Evolutionary conservation across 2,797 vertebrate genomes (phyloP).

Genomic region (Enteromius anoplus): DNA sequence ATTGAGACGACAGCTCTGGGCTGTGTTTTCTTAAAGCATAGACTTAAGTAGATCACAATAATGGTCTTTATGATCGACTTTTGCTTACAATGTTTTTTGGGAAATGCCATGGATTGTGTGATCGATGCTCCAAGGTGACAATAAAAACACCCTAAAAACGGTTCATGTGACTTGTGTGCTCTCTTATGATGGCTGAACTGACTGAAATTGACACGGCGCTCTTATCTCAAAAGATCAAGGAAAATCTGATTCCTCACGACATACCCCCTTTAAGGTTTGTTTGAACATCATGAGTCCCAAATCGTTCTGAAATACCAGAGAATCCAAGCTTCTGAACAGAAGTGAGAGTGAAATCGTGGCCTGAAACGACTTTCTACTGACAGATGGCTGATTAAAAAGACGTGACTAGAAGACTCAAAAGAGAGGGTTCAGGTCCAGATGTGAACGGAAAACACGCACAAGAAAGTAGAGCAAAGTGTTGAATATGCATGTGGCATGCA

Average conservation of each 20-base stretch:
- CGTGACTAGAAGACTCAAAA: slow-evolving; percentile 56
- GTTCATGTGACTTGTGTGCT: neutral
- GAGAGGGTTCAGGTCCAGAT: slow-evolving; percentile 51
- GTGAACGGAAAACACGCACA: slow-evolving; percentile 46
- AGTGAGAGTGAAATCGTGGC: slow-evolving; percentile 28
- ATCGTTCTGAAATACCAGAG: neutral
- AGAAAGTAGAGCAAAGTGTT: slow-evolving; percentile 24
- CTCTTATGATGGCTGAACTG: neutral
- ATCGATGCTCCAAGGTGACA: neutral
- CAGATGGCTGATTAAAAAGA: slow-evolving; percentile 67
- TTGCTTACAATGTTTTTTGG: neutral
- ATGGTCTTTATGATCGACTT: neutral
- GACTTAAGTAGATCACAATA: neutral
- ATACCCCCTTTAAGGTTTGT: slow-evolving; percentile 12
- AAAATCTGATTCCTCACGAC: neutral
- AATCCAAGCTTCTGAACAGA: slow-evolving; percentile 29
- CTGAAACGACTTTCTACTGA: slow-evolving; percentile 47
- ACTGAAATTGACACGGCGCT: neutral
- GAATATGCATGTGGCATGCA: slow-evolving; percentile 50
- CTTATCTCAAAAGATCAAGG: slow-evolving; percentile 24
- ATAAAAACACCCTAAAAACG: neutral
- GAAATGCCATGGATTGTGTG: neutral
- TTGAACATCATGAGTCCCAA: slow-evolving; percentile 18
- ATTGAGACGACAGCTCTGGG: neutral
- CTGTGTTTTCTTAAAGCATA: neutral